Base-by-base conservation (phyloP, 2,113 vertebrate species). In the Spizaetus ornatus region DNA sequence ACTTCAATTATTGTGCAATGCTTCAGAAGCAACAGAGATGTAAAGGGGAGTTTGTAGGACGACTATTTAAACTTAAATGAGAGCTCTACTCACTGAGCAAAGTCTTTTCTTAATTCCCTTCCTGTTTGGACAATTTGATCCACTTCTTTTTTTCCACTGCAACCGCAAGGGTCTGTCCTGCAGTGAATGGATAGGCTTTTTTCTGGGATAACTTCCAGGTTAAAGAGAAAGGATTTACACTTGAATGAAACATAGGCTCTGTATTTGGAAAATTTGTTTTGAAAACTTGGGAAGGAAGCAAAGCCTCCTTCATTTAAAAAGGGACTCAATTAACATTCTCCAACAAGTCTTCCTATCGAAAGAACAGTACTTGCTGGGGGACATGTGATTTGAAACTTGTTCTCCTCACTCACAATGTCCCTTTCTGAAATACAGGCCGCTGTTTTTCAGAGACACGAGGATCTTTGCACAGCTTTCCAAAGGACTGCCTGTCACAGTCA, bases 121-220 rank as follows among this genome's bases (percentile, higher is more conserved):
- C 87, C 95, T 96, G 90, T 91, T 95, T 95, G 90, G 73, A 91
- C 88, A 93, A 85, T 82, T 65, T 55, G 81, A 93, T 82, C 79
- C 78, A 82, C 93, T 89, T 79, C 50, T 77, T 82, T 95, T 93
- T 78, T 82, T 65, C 76, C 45, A 55, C 69, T 5, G 13, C 52
- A 90, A 76, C 52, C 48, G 7, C 72, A 72, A 96, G 93, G 87
- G 62, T 92, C 70, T 90, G 94, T 90, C 93, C 84, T 70, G 84
- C 82, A 90, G 50, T 97, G 92, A 96, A 97, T 89, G 93, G 93
- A 92, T 43, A 43, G 53, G 72, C 58, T 90, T 94, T 93, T 87
- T 89, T 91, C 97, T 93, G 90, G 96, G 96, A 96, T 89, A 97
- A 92, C 88, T 93, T 97, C 96, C 96, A 95, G 97, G 94, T 95